A percentile compares a stretch with the other conserved stretches of the same genome.
These are phyloP conservation scores for Salminus brasiliensis DNA, from an alignment of 2,113 vertebrate genomes.

Conservation along the genomic window DNA sequence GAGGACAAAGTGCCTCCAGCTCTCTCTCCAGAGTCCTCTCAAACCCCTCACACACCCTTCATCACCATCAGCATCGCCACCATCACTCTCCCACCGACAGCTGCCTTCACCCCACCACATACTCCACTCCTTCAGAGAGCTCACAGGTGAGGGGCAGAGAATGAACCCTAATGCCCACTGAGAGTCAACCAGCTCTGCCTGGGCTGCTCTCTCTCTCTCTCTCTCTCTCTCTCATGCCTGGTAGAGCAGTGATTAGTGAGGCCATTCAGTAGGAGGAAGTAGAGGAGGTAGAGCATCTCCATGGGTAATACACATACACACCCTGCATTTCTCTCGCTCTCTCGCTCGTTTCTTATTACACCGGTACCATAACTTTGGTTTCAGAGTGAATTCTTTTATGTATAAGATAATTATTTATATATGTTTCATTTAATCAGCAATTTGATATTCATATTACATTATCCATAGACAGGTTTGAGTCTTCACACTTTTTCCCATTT, in stretches of 20 bases:
- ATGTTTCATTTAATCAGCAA: too few species aligned
- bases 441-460: too few species aligned
- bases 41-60: background rate
- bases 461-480: too few species aligned
- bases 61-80: background rate
- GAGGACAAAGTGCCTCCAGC: background rate
- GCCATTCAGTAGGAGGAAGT: background rate
- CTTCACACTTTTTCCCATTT: too few species aligned
- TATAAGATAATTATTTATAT: too few species aligned
- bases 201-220: background rate
- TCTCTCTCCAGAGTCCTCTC: background rate
- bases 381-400: too few species aligned
- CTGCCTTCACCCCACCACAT: background rate
- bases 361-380: too few species aligned
- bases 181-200: background rate
- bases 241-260: background rate
- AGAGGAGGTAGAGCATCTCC: background rate
- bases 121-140: background rate
- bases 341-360: too few species aligned
- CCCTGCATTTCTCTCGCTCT: too few species aligned
- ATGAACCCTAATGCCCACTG: background rate
- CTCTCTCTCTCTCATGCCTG: background rate
- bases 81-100: background rate
- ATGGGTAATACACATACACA: background rate
- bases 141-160: background rate